Evolutionary conservation across 2,888 invertebrate species (phyloP).

Genomic region (Emesis furor): DNA sequence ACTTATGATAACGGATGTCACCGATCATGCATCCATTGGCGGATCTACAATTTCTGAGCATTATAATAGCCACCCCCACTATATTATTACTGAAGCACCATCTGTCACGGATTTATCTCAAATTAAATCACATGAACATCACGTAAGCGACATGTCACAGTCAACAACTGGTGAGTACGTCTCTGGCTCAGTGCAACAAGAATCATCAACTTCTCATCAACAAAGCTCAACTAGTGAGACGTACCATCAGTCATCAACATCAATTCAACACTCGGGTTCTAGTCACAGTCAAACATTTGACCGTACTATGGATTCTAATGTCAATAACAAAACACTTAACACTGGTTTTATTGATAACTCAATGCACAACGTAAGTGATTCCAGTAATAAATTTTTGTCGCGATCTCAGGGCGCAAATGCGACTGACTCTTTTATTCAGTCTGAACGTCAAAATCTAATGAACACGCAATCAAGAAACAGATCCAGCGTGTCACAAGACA

Average conservation of each 20-base stretch:
- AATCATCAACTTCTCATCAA: conserved; percentile 86
- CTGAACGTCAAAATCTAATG: conserved; percentile 85
- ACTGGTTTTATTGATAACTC: conserved; percentile 88
- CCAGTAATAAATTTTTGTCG: conserved; percentile 80
- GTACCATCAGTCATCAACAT: conserved; percentile 86
- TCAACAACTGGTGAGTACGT: conserved; percentile 87
- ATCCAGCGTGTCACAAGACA: conserved; percentile 71
- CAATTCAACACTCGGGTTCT: conserved; percentile 85
- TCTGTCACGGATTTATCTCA: conserved; percentile 89
- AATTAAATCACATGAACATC: conserved; percentile 83
- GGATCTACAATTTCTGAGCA: conserved; percentile 89
- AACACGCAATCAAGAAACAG: conserved; percentile 81
- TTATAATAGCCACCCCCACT: conserved; percentile 90
- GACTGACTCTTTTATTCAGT: conserved; percentile 86
- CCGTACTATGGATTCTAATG: conserved; percentile 84
- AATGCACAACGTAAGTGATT: conserved; percentile 78
- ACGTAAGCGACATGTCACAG: conserved; percentile 88
- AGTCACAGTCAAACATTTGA: conserved; percentile 86
- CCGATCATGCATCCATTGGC: conserved; percentile 88
- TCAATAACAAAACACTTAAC: conserved; percentile 85
- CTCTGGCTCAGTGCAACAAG: conserved; percentile 84
- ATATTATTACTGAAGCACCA: conserved; percentile 90
- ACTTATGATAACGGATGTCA: conserved; percentile 90
- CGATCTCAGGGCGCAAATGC: conserved; percentile 86
- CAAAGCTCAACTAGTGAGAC: conserved; percentile 87